phyloP scores from a whole-genome alignment of 2,797 vertebrate species.

The Sarcophilus harrisii region DNA sequence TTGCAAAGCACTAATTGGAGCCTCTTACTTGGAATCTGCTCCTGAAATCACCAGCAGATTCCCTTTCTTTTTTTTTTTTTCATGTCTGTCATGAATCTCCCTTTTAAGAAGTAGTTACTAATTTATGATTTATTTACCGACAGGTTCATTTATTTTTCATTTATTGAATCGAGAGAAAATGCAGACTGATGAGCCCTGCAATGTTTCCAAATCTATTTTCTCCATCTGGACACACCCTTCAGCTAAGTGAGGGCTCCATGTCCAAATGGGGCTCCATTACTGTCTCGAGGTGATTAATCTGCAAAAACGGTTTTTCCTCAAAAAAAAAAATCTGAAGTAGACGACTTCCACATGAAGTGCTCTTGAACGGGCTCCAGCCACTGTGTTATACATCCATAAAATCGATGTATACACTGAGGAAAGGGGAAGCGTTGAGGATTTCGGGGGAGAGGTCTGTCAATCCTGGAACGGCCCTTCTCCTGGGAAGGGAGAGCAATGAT shows the following conservation, averaged over 20 bases:
- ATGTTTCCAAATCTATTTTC: slow-evolving; percentile 46
- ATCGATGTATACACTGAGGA: not conserved
- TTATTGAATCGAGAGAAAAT: slow-evolving; percentile 48
- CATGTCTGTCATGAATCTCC: slow-evolving; percentile 16
- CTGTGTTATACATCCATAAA: not conserved
- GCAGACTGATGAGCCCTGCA: slow-evolving; percentile 7
- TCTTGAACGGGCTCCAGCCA: slow-evolving; percentile 45
- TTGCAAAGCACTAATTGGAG: slow-evolving; percentile 22
- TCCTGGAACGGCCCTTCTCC: not conserved
- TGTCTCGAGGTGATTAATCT: slow-evolving; percentile 33
- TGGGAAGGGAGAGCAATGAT: not conserved
- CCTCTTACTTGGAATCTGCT: not conserved
- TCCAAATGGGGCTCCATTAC: not conserved
- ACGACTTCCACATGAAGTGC: slow-evolving; percentile 17
- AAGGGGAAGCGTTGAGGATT: slow-evolving; percentile 43
- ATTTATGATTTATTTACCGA: not conserved
- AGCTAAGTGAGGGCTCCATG: slow-evolving; percentile 21
- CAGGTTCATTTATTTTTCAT: not conserved
- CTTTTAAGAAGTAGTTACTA: slow-evolving; percentile 31
- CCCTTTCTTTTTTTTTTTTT: not conserved
- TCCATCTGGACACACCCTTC: slow-evolving; percentile 23
- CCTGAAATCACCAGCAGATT: slow-evolving; percentile 18
- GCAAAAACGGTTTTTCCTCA: slow-evolving; percentile 13
- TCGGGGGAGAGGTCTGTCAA: slow-evolving; percentile 6
- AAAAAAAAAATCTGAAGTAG: slow-evolving; percentile 1